Evolutionary conservation across 2,888 invertebrate species (phyloP), one percentile per base, ranked within the genome.

Genomic region (Diaphora mendica): DNA sequence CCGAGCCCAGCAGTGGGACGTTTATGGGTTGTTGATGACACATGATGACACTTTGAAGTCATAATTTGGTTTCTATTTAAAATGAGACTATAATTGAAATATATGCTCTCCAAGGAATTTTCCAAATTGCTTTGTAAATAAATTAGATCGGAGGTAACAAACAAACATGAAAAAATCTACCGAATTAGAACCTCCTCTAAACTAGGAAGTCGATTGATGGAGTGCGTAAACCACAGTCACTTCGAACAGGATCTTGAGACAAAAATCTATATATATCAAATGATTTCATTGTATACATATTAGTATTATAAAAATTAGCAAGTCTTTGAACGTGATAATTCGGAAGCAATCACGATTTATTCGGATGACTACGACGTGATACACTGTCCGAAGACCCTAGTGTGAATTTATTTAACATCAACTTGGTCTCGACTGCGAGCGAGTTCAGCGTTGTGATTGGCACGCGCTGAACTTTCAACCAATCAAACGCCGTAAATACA

Each of bases 231-330:
- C 59, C 26, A 13, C 59, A 30, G 30, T 11, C 26, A 20, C 44
- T 33, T 67, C 33, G 20, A 67, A 67, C 48, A 26, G 33, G 67
- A 48, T 67, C 23, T 48, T 48, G 44, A 23, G 33, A 48, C 33
- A 33, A 48, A 30, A 20, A 48, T 67, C 67, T 48, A 33, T 20
- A 13, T 48, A 33, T 48, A 67, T 3, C 23, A 48, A 33, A 33
- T 48, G 30, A 48, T 30, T 67, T 23, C 23, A 67, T 35, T 64
- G 26, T 72, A 33, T 62, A 44, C 59, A 44, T 66, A 17, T 26
- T 5, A 55, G 26, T 59, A 62, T 44, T 30, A 69, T 65, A 55
- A 20, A 55, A 73, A 73, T 73, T 73, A 73, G 73, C 73, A 35
- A 48, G 69, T 73, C 15, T 48, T 42, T 5, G 65, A 62, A 66